Conservation (phyloP, 2,113 vertebrate genomes). For the Leptobrachium ailaonicum region DNA sequence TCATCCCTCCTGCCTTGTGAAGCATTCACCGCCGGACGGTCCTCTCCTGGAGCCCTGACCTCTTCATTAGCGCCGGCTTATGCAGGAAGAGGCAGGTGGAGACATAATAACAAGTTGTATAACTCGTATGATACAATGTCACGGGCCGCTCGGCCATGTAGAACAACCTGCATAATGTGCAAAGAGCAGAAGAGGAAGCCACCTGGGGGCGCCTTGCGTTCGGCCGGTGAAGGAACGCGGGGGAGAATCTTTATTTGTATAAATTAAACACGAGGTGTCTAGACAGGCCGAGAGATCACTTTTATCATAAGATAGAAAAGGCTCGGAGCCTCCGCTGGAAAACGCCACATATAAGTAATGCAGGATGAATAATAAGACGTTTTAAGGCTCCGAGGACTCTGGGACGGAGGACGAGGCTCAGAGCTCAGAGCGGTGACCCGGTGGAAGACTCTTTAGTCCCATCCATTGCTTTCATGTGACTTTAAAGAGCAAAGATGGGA, state of each 20-base stretch:
- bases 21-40: too few relatives aligned
- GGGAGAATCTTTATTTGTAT: not conserved
- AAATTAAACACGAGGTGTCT: not conserved
- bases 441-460: slow-evolving; percentile 61
- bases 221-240: too few relatives aligned
- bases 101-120: not conserved
- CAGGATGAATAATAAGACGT: slow-evolving; percentile 25
- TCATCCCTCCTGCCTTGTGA: too few relatives aligned
- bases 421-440: slow-evolving; percentile 56
- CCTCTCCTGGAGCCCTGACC: not conserved
- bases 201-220: too few relatives aligned
- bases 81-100: not conserved
- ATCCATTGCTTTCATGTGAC: slow-evolving; percentile 54
- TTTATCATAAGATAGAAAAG: not conserved
- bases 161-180: too few relatives aligned
- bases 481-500: slow-evolving; percentile 54
- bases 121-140: not conserved
- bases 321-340: slow-evolving; percentile 3
- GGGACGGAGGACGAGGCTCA: slow-evolving; percentile 55
- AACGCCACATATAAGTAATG: not conserved
- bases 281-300: not conserved
- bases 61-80: not conserved
- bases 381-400: slow-evolving; percentile 60
- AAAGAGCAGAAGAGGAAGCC: too few relatives aligned
- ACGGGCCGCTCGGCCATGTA: not conserved